These are phyloP conservation scores for Himalopsyche tibetana DNA, from an alignment of 2,888 invertebrate species.

Conservation along the genomic window DNA sequence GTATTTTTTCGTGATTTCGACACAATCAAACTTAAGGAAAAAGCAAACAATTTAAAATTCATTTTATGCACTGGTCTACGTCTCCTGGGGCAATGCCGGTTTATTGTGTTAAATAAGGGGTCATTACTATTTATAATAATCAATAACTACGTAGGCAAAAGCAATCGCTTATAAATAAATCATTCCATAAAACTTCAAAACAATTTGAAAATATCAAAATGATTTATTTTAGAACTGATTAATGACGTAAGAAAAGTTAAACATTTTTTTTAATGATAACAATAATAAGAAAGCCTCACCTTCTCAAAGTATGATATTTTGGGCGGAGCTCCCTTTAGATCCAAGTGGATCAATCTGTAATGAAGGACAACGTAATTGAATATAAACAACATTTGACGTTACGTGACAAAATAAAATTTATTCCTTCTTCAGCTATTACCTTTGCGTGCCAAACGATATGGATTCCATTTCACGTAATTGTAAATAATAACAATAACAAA, in stretches of 20 bases:
- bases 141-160: no score
- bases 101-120: no score
- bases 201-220: no score
- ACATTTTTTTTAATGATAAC: no score
- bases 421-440: conserved; percentile 41
- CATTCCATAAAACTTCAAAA: background rate
- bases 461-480: conserved; percentile 59
- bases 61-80: no score
- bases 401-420: background rate
- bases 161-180: background rate
- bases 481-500: conserved; percentile 65
- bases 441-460: conserved; percentile 60
- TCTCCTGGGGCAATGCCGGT: no score
- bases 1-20: no score
- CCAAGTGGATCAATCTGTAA: conserved; percentile 83
- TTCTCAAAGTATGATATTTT: conserved; percentile 78
- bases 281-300: conserved; percentile 67
- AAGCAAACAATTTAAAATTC: no score
- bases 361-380: conserved; percentile 44
- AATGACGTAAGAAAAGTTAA: no score
- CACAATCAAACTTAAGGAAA: no score
- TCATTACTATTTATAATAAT: no score
- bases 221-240: no score
- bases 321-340: conserved; percentile 91
- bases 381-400: background rate